Conservation (phyloP, 1,140 invertebrate genomes). For the Drosophila novamexicana region DNA sequence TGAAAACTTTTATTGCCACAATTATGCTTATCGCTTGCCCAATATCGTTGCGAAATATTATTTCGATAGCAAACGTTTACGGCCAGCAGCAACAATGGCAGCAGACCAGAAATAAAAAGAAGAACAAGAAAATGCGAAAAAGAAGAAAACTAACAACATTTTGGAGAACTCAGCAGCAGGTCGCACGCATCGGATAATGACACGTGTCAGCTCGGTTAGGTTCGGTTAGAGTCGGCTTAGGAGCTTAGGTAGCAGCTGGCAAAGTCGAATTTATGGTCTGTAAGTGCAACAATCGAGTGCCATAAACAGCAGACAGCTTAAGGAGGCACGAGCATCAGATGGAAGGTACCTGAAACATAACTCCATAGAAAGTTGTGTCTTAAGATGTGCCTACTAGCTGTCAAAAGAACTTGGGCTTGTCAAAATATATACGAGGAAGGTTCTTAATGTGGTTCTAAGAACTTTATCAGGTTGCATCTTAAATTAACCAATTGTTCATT, state of each 20-base stretch:
- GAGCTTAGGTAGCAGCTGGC: conserved; percentile 44
- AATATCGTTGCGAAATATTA: conserved; percentile 82
- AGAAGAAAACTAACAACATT: conserved; percentile 2
- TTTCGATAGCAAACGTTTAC: conserved; percentile 63
- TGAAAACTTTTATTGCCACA: conserved; percentile 82
- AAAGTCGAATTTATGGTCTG: conserved; percentile 31
- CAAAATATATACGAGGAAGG: no score
- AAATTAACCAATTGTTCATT: no score
- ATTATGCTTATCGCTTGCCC: conserved; percentile 82
- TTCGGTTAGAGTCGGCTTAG: conserved; percentile 1
- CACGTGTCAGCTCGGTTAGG: conserved; percentile 28
- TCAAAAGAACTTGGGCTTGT: no score
- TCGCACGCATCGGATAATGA: conserved; percentile 22
- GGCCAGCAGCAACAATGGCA: conserved; percentile 22
- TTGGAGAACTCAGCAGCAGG: conserved; percentile 9
- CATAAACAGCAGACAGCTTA: conserved; percentile 28
- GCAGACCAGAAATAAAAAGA: conserved; percentile 15
- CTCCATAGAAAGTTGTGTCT: not conserved
- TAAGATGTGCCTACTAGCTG: not conserved
- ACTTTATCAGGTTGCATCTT: no score
- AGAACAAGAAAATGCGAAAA: conserved; percentile 5
- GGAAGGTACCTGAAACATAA: not conserved
- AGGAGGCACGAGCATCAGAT: conserved; percentile 9
- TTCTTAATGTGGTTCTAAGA: no score
- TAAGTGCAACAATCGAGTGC: conserved; percentile 28